Evolutionary conservation across 2,888 invertebrate species (phyloP).

Genomic region (Agonopterix heracliana): DNA sequence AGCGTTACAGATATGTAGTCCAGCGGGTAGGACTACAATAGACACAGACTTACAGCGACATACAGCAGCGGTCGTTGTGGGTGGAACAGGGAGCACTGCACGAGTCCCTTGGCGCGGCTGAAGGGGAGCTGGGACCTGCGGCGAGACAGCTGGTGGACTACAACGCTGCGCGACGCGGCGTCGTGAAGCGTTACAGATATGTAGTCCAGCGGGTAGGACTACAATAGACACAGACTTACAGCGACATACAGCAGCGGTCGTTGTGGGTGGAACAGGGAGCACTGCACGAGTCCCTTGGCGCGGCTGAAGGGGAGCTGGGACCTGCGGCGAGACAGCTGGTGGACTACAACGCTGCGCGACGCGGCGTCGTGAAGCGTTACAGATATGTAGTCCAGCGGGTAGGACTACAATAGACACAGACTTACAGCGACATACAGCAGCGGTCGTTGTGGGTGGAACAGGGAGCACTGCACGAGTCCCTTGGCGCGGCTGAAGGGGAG

Average conservation of each 20-base stretch:
- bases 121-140: constrained; percentile 94
- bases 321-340: constrained; percentile 92
- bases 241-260: constrained; percentile 95
- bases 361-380: constrained; percentile 91
- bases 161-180: constrained; percentile 87
- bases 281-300: constrained; percentile 93
- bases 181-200: constrained; percentile 92
- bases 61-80: constrained; percentile 93
- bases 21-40: constrained; percentile 73
- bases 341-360: constrained; percentile 90
- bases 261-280: constrained; percentile 94
- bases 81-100: constrained; percentile 96
- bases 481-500: constrained; percentile 93
- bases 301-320: constrained; percentile 94
- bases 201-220: constrained; percentile 88
- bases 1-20: constrained; percentile 95
- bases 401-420: constrained; percentile 15
- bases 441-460: constrained; percentile 95
- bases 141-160: constrained; percentile 96
- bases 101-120: constrained; percentile 89
- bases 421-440: constrained; percentile 94
- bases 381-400: constrained; percentile 94
- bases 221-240: constrained; percentile 64
- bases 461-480: constrained; percentile 92
- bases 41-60: constrained; percentile 84